Evolutionary conservation across 2,888 invertebrate species (phyloP), one percentile per base, ranked within the genome.

Genomic region (Tipula helvola): DNA sequence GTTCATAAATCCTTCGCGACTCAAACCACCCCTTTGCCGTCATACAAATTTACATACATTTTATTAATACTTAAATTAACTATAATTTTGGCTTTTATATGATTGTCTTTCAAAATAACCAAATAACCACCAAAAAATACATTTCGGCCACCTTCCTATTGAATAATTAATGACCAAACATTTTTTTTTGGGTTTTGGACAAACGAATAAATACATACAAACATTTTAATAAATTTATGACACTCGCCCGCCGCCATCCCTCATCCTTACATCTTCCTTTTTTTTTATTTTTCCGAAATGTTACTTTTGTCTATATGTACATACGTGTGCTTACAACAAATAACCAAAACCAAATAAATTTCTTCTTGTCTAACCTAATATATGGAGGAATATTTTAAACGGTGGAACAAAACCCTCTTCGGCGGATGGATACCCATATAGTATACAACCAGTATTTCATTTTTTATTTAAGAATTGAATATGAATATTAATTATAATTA

Each of bases 161-260:
- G 71, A 71, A 71, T 71, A 71, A 71, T 71, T 71, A 71, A 71
- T 71, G 71, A 71, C 71, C 71, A 71, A 28, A 52, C 5, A 8
- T 71, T 28, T 71, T 71, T 71, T 71, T 71, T 71, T 71, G 71
- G 28, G n/a, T n/a, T n/a, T 28, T 28, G 28, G 28, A 71, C 28
- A 71, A 28, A 71, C 8, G 28, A 71, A 39, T 39, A 39, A 7
- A 39, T 39, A 39, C 39, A 71, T 71, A 71, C 71, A 28, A 28
- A 71, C 71, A 71, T 71, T 71, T 71, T 71, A 71, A 71, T 71
- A 71, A 71, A 71, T 71, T 71, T 71, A 71, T 71, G 71, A 71
- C 71, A 71, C 28, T 71, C 28, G 52, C 52, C 52, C 5, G 28
- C 52, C 5, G 28, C 28, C 71, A 71, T 28, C 71, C 71, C 71